Conservation (phyloP, 2,797 vertebrate species). For the Spinus pinus region DNA sequence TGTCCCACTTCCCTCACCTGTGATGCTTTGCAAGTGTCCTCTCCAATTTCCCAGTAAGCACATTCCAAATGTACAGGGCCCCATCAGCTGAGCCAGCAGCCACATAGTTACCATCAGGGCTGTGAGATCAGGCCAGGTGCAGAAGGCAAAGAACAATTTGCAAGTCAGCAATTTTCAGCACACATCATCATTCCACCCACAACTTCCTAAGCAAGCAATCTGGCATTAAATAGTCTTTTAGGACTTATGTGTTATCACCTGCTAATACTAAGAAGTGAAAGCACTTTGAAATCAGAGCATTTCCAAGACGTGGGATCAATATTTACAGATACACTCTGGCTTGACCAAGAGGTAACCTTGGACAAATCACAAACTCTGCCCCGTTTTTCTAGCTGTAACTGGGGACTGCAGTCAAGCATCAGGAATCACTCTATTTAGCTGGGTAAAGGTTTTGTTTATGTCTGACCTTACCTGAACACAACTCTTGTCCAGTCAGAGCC, state of each 20-base stretch:
- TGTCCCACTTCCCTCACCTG: constrained; percentile 75
- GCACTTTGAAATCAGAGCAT: not conserved
- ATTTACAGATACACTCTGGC: not conserved
- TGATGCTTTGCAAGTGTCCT: constrained; percentile 87
- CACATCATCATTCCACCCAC: not conserved
- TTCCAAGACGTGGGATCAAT: not conserved
- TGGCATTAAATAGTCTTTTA: not conserved
- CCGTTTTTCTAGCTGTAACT: not conserved
- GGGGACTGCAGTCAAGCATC: not conserved
- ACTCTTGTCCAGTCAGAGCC: constrained; percentile 96
- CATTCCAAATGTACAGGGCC: constrained; percentile 89
- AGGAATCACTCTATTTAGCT: not conserved
- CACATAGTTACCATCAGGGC: constrained; percentile 90
- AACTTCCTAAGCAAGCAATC: not conserved
- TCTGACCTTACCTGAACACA: constrained; percentile 87
- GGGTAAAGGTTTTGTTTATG: not conserved
- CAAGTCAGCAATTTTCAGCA: not conserved
- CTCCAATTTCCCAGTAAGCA: constrained; percentile 90
- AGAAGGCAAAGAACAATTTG: not conserved
- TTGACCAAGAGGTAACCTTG: not conserved
- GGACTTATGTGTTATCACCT: not conserved
- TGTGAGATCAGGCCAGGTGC: constrained; percentile 43
- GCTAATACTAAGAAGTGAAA: not conserved
- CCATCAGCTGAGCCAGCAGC: constrained; percentile 92
- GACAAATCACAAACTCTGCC: not conserved